Conservation (phyloP, 2,113 vertebrate species). For the Brachirus orientalis region DNA sequence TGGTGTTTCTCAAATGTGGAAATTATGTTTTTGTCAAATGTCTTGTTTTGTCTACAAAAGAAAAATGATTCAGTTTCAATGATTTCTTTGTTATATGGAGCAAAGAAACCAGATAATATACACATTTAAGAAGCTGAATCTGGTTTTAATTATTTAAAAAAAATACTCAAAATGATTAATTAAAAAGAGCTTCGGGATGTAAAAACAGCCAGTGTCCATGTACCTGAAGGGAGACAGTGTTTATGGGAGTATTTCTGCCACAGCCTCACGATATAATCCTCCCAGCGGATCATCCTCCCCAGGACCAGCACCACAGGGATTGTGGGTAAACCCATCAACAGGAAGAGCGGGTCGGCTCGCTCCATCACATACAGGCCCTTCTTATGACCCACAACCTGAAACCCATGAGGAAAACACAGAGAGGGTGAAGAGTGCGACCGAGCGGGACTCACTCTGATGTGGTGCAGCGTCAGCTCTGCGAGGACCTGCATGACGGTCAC, state of each 20-base stretch:
- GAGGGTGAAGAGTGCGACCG: background rate
- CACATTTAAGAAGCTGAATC: too few species aligned
- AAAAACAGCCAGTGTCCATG: background rate
- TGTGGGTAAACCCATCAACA: slow-evolving; percentile 83
- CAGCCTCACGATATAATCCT: slow-evolving; percentile 79
- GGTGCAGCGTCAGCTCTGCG: accelerated
- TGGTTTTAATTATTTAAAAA: too few species aligned
- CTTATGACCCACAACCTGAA: slow-evolving; percentile 83
- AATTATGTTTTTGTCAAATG: too few species aligned
- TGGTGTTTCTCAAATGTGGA: too few species aligned
- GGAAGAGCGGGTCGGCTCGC: slow-evolving; percentile 81
- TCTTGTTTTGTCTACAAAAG: too few species aligned
- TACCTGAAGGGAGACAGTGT: slow-evolving; percentile 55
- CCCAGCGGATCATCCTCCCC: slow-evolving; percentile 85
- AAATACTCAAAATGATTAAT: too few species aligned
- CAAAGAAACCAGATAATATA: too few species aligned
- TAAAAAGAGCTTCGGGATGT: too few species aligned
- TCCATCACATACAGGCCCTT: slow-evolving; percentile 84
- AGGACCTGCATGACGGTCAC: slow-evolving; percentile 86
- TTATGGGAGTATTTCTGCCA: slow-evolving; percentile 78
- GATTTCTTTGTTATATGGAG: too few species aligned
- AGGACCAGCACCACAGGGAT: slow-evolving; percentile 82
- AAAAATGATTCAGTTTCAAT: too few species aligned
- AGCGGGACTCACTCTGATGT: background rate
- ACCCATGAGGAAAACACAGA: background rate